Base-by-base conservation (phyloP, 2,797 vertebrate genomes). In the Myoxocephalus aenaeus region DNA sequence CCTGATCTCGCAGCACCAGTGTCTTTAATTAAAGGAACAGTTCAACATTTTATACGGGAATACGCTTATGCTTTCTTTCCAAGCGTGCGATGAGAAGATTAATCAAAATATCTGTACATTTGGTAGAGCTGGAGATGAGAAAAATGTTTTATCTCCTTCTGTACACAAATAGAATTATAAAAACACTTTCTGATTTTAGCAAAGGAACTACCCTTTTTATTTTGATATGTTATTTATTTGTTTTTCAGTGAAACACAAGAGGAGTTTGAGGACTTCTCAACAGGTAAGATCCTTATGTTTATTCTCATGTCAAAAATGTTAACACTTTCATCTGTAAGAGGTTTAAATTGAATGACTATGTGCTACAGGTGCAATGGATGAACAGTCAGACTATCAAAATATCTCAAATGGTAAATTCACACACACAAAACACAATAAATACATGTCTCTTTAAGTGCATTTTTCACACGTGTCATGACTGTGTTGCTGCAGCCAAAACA, bases 341-440 rank as follows among this genome's bases (percentile, higher is more conserved):
- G 2, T 38, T 44, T 44, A 25, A 36, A 40, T 10, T 27, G 4
- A 36, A 38, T n/a, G 11, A 17, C 1, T 6, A 4, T 73, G 13
- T 73, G 0, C 67, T 67, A 42, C 73, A 79, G 71, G 5, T 9
- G 1, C 1, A 17, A 5, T 0, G 1, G 70, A 75, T 34, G 70
- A 80, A 0, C 66, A 50, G 64, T 29, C 40, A 48, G 65, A 74
- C 51, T 87, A 87, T 62, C 17, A 54, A 51, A 87, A 87, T 14
- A 15, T 67, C n/a, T 42, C 51, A 13, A 11, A 56, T 2, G 66
- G 66, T 68, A 20, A 42, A 53, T 20, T 18, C 14, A 27, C 15
- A 42, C 34, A 56, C 51, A 27, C 3, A 51, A 11, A 6, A 27
- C 32, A 65, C 40, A 36, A 7, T 38, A 5, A 38, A 65, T 18